Evolutionary conservation across 2,113 vertebrate species (phyloP), one percentile per base, ranked within the genome.

Genomic region (Pavo muticus): DNA sequence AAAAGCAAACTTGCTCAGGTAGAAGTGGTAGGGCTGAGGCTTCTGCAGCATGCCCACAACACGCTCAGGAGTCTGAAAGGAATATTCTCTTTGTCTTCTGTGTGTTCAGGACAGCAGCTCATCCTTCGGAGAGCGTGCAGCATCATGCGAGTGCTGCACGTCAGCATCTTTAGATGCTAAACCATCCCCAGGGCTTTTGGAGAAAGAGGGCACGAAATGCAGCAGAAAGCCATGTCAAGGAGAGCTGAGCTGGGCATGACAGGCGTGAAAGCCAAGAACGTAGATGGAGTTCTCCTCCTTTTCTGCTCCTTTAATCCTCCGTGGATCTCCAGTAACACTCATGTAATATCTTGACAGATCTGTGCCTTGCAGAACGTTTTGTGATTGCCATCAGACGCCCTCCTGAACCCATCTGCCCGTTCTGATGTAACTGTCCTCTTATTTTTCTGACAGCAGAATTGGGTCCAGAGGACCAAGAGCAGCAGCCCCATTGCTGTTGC

Each of bases 101-200:
- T 37, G 44, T 77, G 52, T 74, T 91, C 14, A 54, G 69, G 56
- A 88, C 76, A 52, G 19, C 82, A 80, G 82, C 21, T 94, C n/a
- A 84, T 86, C 60, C 48, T 93, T 91, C 83, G 81, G 79, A 57
- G 73, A 81, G 59, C 65, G 11, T 18, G 20, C 32, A 90, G 82
- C 76, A 8, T 52, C 0, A 1, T 59, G 68, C 35, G 69, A 90
- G 67, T 65, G 76, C 61, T 82, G 61, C 24, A 0, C 52, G 24
- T 93, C 84, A 95, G 91, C 82, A 3, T 60, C 89, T 90, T 93
- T 65, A 72, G 39, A 23, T 47, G 90, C 79, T 35, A 5, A 93
- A 91, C 84, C 61, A 69, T 95, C 85, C 75, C 44, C 32, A 40
- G 72, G 72, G 80, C 79, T 91, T 84, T 9, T 76, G 91, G 74